A percentile compares a stretch with the other conserved stretches of the same genome.
These are phyloP conservation scores for Drymonia ruficornis DNA, from an alignment of 2,888 invertebrate genomes.

Conservation along the genomic window DNA sequence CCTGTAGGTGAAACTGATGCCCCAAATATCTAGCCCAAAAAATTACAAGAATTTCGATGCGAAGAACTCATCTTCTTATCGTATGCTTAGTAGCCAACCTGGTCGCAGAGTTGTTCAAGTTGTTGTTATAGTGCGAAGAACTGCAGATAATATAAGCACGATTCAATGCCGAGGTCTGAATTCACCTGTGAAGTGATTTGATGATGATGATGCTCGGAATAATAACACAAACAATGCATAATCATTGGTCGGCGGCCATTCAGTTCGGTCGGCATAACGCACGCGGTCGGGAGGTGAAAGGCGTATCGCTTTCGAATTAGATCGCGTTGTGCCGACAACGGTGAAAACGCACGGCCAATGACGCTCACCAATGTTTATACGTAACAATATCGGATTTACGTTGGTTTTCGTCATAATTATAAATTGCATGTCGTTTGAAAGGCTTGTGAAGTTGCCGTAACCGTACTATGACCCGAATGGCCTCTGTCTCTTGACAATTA, in stretches of 20 bases:
- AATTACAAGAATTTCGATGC: no score
- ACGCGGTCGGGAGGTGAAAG: conserved; percentile 79
- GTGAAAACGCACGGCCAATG: conserved; percentile 64
- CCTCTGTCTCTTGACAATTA: no score
- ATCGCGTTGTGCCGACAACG: conserved; percentile 73
- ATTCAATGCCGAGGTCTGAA: conserved; percentile 11
- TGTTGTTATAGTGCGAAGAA: no score
- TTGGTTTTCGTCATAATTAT: conserved; percentile 8
- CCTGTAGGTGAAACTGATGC: no score
- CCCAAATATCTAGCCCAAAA: no score
- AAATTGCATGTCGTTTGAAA: no score
- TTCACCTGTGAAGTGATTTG: conserved; percentile 1
- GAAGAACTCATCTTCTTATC: no score
- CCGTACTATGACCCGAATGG: no score
- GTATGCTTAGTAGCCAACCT: no score
- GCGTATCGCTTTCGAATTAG: conserved; percentile 83
- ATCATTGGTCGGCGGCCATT: not conserved
- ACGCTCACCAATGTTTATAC: conserved; percentile 54
- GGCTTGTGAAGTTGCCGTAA: no score
- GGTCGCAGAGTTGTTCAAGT: no score
- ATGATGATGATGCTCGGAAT: not conserved
- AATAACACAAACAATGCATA: conserved; percentile 5
- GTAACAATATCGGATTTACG: conserved; percentile 37
- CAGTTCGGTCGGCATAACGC: conserved; percentile 40
- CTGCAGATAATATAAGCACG: no score